These are phyloP conservation scores for Chymomyza fuscimana DNA, from an alignment of 2,888 invertebrate species.

Conservation along the genomic window DNA sequence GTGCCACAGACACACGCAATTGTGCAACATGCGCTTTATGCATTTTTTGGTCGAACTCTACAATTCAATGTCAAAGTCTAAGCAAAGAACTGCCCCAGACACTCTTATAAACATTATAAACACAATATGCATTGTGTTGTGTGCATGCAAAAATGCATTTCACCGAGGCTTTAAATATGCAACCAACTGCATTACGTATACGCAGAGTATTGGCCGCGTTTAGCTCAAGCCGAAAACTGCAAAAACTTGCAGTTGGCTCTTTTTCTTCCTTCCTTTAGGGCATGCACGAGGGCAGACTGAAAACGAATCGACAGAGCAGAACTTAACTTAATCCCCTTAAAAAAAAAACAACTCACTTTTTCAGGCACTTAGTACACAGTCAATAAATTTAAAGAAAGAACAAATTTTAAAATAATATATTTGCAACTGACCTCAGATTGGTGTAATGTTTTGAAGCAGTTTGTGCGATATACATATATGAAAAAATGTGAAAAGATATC, in stretches of 20 bases:
- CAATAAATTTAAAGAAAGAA: no score
- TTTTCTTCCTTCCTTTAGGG: constrained; percentile 11
- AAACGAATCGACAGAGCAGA: no score
- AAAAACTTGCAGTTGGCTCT: constrained; percentile 9
- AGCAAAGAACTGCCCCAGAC: constrained; percentile 27
- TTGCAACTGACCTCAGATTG: no score
- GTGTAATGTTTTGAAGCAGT: no score
- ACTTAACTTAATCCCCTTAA: no score
- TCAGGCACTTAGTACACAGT: no score
- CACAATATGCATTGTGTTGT: constrained; percentile 15
- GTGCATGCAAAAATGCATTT: constrained; percentile 6
- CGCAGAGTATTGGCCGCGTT: constrained; percentile 45
- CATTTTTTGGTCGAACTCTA: constrained; percentile 38
- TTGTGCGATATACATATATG: no score
- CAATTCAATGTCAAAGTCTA: constrained; percentile 70
- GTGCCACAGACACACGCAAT: constrained; percentile 57
- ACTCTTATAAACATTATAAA: constrained; percentile 14
- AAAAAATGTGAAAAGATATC: no score
- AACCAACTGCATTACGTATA: constrained; percentile 64
- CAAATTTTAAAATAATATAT: no score
- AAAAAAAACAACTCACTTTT: no score
- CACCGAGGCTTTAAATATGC: constrained; percentile 20
- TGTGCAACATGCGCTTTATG: constrained; percentile 70
- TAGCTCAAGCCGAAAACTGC: constrained; percentile 63
- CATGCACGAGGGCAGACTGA: not conserved